Evolutionary conservation across 2,797 vertebrate genomes (phyloP).

Genomic region (Oreonectes daqikongensis): DNA sequence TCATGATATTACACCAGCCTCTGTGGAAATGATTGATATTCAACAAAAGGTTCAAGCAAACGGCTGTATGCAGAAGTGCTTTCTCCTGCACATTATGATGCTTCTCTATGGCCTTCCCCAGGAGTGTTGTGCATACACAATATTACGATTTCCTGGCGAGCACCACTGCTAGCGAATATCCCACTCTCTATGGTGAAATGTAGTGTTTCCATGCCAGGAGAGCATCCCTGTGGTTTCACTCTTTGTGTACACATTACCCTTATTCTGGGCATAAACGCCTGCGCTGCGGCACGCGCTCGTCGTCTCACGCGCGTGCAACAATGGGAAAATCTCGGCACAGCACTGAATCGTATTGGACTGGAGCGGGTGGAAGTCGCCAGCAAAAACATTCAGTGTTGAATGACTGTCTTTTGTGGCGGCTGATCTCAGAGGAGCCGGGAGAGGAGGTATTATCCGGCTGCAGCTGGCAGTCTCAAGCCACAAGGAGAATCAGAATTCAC

Average conservation of each 20-base stretch:
- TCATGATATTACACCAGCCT: slow-evolving; percentile 28
- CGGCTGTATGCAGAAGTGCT: slow-evolving; percentile 3
- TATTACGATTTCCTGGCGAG: slow-evolving; percentile 44
- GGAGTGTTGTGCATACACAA: slow-evolving; percentile 24
- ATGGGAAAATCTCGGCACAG: not conserved
- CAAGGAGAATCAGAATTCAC: slow-evolving; percentile 44
- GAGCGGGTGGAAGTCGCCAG: slow-evolving; percentile 31
- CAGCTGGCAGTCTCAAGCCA: slow-evolving; percentile 53
- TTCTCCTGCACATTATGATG: slow-evolving; percentile 21
- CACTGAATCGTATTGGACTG: slow-evolving; percentile 41
- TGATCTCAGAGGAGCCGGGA: slow-evolving; percentile 42
- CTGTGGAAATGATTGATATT: slow-evolving; percentile 29
- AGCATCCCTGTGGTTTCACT: slow-evolving; percentile 42
- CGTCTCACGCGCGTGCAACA: slow-evolving; percentile 25
- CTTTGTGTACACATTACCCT: slow-evolving; percentile 44
- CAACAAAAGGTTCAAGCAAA: slow-evolving; percentile 29
- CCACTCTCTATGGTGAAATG: slow-evolving; percentile 51
- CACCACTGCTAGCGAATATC: slow-evolving; percentile 44
- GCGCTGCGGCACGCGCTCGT: slow-evolving; percentile 35
- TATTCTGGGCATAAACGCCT: slow-evolving; percentile 43
- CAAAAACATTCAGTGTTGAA: slow-evolving; percentile 49
- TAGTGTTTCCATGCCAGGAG: slow-evolving; percentile 32
- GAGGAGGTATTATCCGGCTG: slow-evolving; percentile 59
- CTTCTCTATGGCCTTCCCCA: slow-evolving; percentile 25
- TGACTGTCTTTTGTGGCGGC: slow-evolving; percentile 44